phyloP scores from a whole-genome alignment of 2,888 invertebrate genomes.

The Boloria selene region DNA sequence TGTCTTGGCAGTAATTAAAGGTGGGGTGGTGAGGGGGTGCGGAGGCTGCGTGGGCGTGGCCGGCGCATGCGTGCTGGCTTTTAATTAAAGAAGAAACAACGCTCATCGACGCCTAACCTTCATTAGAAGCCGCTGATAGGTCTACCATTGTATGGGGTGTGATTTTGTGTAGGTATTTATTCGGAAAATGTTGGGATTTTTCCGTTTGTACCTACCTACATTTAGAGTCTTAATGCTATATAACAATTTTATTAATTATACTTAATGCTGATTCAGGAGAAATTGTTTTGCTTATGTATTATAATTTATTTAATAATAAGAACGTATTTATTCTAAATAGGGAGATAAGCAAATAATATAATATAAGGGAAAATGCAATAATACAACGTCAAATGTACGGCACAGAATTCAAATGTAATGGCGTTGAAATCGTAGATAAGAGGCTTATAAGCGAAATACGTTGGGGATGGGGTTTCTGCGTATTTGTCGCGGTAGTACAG shows the following conservation, averaged over 20 bases:
- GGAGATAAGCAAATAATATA: neutral
- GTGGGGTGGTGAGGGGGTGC: conserved; percentile 46
- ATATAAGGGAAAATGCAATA: conserved; percentile 19
- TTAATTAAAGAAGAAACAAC: conserved; percentile 74
- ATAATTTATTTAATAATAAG: neutral
- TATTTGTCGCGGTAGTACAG: conserved; percentile 32
- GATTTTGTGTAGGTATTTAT: conserved; percentile 42
- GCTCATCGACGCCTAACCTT: conserved; percentile 75
- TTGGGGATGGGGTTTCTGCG: conserved; percentile 41
- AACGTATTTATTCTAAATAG: neutral
- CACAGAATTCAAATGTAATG: conserved; percentile 69
- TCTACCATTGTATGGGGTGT: conserved; percentile 39
- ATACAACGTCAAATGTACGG: conserved; percentile 28
- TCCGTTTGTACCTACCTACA: conserved; percentile 10
- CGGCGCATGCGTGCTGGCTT: conserved; percentile 70
- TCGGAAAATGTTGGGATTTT: conserved; percentile 17
- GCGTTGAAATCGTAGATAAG: conserved; percentile 77
- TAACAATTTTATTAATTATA: neutral
- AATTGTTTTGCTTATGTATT: neutral
- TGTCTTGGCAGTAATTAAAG: conserved; percentile 79
- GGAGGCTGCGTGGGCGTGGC: conserved; percentile 80
- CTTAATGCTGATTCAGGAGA: neutral
- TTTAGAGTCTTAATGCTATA: neutral
- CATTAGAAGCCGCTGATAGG: conserved; percentile 63
- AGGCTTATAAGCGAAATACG: conserved; percentile 68